A percentile compares a stretch with the other conserved stretches of the same genome.
Evolutionary conservation across 2,113 vertebrate species (phyloP).

Genomic region (Dromaius novaehollandiae): DNA sequence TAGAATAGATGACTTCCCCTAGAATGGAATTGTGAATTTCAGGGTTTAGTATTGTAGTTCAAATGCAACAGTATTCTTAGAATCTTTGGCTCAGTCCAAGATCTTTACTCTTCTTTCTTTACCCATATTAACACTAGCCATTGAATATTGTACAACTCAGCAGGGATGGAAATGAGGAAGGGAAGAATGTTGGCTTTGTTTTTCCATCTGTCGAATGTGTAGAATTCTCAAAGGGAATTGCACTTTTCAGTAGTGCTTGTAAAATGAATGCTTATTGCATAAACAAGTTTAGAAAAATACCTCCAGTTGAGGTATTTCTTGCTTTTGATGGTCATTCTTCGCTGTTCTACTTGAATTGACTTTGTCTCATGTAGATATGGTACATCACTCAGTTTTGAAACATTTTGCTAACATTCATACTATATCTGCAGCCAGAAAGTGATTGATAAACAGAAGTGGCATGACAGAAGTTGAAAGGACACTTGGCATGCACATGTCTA

Average conservation of each 20-base stretch:
- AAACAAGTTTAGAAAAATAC: background rate
- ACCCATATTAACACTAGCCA: background rate
- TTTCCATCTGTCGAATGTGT: background rate
- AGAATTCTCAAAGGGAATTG: background rate
- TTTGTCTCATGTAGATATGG: background rate
- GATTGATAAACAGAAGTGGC: background rate
- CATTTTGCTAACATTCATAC: background rate
- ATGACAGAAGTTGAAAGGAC: background rate
- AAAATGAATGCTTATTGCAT: background rate
- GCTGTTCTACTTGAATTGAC: background rate
- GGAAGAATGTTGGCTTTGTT: background rate
- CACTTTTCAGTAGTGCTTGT: background rate
- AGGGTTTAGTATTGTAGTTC: background rate
- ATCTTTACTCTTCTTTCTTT: background rate
- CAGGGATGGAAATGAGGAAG: background rate
- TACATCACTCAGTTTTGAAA: background rate
- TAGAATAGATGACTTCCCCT: background rate
- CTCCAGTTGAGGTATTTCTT: background rate
- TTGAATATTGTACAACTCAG: background rate
- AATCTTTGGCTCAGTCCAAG: background rate
- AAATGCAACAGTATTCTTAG: background rate
- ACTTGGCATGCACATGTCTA: background rate
- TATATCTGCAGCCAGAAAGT: background rate
- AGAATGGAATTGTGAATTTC: background rate
- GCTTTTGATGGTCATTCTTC: background rate